A percentile compares a stretch with the other conserved stretches of the same genome.
These are phyloP conservation scores for Phyllotreta cruciferae DNA, from an alignment of 2,888 invertebrate genomes.

Conservation along the genomic window DNA sequence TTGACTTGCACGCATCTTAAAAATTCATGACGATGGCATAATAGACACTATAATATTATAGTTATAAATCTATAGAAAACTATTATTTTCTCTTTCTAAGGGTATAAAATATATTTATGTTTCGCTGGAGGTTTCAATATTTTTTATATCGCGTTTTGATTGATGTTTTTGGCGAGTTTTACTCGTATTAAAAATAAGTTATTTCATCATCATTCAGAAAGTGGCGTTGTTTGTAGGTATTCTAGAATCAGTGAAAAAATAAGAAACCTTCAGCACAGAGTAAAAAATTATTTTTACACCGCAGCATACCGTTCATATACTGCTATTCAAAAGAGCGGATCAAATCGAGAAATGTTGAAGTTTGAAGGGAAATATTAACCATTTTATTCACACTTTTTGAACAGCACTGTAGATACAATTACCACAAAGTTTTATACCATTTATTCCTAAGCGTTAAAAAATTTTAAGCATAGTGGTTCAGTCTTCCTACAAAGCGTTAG, in stretches of 20 bases:
- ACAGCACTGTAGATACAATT: conserved; percentile 11
- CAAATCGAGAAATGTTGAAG: too few species aligned
- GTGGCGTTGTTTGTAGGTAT: background rate
- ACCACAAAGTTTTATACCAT: conserved; percentile 21
- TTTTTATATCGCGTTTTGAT: background rate
- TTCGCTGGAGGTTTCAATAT: conserved; percentile 49
- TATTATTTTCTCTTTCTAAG: conserved; percentile 58
- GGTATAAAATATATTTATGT: conserved; percentile 60
- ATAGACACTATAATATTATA: conserved; percentile 56
- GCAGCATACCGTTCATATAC: conserved; percentile 33
- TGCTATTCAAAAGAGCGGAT: too few species aligned
- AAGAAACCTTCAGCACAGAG: conserved; percentile 46
- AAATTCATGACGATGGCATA: conserved; percentile 46
- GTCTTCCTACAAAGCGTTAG: conserved; percentile 28
- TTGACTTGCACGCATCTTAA: conserved; percentile 44
- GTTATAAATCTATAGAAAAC: conserved; percentile 62
- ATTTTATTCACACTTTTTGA: too few species aligned
- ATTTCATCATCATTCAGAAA: background rate
- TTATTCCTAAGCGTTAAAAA: conserved; percentile 23
- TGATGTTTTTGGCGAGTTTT: too few species aligned
- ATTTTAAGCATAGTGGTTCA: conserved; percentile 26
- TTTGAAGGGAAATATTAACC: too few species aligned
- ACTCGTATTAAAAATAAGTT: too few species aligned
- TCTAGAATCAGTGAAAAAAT: conserved; percentile 26
- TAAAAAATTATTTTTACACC: conserved; percentile 44